Conservation (phyloP, 2,888 invertebrate species). For the Melanchra persicariae region DNA sequence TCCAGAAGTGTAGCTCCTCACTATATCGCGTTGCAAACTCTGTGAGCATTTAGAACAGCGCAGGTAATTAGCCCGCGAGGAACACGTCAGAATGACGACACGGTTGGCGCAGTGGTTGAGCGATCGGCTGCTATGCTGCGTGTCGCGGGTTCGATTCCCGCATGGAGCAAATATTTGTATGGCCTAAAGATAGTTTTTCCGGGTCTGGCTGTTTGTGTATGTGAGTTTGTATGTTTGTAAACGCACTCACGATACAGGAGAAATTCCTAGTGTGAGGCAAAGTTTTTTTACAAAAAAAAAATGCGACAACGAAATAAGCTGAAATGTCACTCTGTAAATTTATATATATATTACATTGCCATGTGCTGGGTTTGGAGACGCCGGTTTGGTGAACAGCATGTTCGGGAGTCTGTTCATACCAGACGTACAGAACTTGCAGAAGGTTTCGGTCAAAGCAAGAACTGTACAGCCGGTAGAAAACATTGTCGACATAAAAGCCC, state of each 20-base stretch:
- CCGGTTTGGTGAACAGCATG: constrained; percentile 86
- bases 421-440: constrained; percentile 88
- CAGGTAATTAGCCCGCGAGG: background rate
- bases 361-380: constrained; percentile 85
- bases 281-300: too few species aligned
- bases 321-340: background rate
- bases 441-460: constrained; percentile 89
- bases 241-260: too few species aligned
- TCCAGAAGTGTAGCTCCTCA: too few species aligned
- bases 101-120: too few species aligned
- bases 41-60: background rate
- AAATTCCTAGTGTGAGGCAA: too few species aligned
- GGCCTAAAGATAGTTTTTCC: too few species aligned
- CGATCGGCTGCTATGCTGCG: too few species aligned
- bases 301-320: background rate
- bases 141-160: too few species aligned
- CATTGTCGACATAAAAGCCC: constrained; percentile 86
- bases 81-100: background rate
- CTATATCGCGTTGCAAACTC: too few species aligned
- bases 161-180: too few species aligned
- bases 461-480: constrained; percentile 86
- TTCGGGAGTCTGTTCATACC: constrained; percentile 84
- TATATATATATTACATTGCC: constrained; percentile 75
- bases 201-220: too few species aligned
- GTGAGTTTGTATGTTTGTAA: too few species aligned